A percentile compares a stretch with the other conserved stretches of the same genome.
phyloP scores from a whole-genome alignment of 2,888 invertebrate species.

The Venusia cambrica region DNA sequence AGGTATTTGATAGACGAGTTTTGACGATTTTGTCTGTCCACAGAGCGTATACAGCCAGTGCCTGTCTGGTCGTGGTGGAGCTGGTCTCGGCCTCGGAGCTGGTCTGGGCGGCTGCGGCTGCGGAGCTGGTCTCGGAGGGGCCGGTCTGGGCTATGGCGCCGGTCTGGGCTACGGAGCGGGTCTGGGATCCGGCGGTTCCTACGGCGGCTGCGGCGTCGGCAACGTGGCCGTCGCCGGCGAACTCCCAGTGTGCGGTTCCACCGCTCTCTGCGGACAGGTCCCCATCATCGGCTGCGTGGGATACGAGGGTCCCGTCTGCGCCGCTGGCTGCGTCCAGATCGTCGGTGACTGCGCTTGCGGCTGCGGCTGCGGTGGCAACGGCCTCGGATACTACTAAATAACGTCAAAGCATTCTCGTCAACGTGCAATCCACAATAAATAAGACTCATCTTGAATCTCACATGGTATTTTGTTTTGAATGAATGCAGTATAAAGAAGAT shows the following conservation, averaged over 20 bases:
- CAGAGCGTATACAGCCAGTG: conserved; percentile 6
- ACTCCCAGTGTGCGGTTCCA: conserved; percentile 38
- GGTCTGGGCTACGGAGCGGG: conserved; percentile 10
- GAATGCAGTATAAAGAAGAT: no score
- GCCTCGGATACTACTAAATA: no score
- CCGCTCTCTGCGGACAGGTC: conserved; percentile 35
- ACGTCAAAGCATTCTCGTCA: no score
- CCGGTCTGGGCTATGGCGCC: conserved; percentile 7
- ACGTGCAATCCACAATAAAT: no score
- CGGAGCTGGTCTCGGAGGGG: conserved; percentile 8
- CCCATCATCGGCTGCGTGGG: conserved; percentile 39
- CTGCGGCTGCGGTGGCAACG: conserved; percentile 21
- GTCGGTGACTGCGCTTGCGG: conserved; percentile 32
- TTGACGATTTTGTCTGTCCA: not conserved
- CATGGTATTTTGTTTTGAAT: no score
- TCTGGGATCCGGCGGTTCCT: conserved; percentile 6
- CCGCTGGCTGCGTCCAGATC: conserved; percentile 34
- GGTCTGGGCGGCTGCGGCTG: conserved; percentile 6
- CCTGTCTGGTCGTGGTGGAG: conserved; percentile 9
- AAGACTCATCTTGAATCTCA: no score
- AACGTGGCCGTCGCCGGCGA: conserved; percentile 38
- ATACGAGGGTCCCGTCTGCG: conserved; percentile 31
- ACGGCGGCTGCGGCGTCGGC: conserved; percentile 31
- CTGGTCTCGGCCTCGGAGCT: conserved; percentile 5
- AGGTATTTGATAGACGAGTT: no score